Evolutionary conservation across 37 sponge, comb jelly and placozoan genomes (phyloP), one percentile per base, ranked within the genome.

Genomic region (Aplysina aerophoba): DNA sequence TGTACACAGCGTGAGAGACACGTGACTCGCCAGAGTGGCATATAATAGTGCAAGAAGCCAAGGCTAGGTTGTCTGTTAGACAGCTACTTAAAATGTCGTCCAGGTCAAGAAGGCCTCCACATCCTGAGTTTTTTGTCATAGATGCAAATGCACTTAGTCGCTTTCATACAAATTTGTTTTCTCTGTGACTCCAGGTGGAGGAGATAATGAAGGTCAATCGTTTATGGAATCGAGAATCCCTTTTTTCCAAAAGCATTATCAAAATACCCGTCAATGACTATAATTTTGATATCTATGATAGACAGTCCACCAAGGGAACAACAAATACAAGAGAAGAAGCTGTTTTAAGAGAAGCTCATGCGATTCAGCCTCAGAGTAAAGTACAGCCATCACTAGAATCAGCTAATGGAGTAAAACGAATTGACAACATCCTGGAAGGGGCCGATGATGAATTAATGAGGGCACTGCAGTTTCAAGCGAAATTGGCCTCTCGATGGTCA

Each of bases 161-260:
- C n/a, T n/a, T n/a, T n/a, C 8, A 44, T 3, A 44, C 8, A 8
- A 44, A 22, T 75, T 24, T 75, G 2, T 75, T 14, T 40, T 40
- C 54, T 22, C 38, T n/a, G 12, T 28, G 4, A 71, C 35, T 71
- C 24, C 25, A 75, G 78, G 78, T 75, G 1, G 53, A 75, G 41
- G 78, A 75, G 0, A 36, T 75, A 8, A 39, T 75, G 78, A 36
- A 44, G 41, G 41, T 40, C 38, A 75, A 75, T 41, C 20, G 25
- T 1, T 41, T 75, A 40, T 75, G 78, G 78, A 36, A n/a, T 36
- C 31, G 37, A 53, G 78, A 15, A 38, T 36, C 37, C 3, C 78
- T 75, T 22, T 36, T 41, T 16, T 75, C n/a, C 15, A 30, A 41
- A 17, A 41, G 16, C 21, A 75, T 44, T 6, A 40, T 75, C 24